These are phyloP conservation scores for Felis chaus DNA, from an alignment of 2,113 vertebrate genomes.

Conservation along the genomic window DNA sequence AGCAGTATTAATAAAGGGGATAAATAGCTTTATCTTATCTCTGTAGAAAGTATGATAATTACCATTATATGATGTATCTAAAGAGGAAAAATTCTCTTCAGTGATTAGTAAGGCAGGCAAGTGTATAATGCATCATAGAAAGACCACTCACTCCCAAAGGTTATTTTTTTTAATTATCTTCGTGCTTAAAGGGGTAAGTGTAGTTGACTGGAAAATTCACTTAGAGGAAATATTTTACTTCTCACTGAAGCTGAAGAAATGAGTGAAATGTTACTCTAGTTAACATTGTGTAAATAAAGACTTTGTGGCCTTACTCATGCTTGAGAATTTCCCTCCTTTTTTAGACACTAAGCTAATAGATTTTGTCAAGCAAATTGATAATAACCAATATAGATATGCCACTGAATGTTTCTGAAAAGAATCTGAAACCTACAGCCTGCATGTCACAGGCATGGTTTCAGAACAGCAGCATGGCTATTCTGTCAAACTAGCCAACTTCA, in stretches of 20 bases:
- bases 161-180: neutral
- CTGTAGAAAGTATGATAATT: neutral
- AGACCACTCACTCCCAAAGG: neutral
- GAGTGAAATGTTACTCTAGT: neutral
- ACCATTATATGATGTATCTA: neutral
- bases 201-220: conserved; percentile 2
- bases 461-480: neutral
- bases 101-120: neutral
- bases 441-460: neutral
- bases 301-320: neutral
- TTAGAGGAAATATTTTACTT: neutral
- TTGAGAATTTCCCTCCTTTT: neutral
- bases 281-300: neutral
- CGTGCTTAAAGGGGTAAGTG: neutral
- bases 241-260: neutral
- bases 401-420: neutral
- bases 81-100: neutral
- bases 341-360: neutral
- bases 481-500: neutral
- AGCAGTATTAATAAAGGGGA: neutral
- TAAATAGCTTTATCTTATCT: neutral
- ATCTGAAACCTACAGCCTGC: neutral
- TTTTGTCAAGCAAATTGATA: neutral
- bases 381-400: neutral
- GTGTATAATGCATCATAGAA: neutral